Base-by-base conservation (phyloP, 2,113 vertebrate genomes). In the Lethenteron reissneri region DNA sequence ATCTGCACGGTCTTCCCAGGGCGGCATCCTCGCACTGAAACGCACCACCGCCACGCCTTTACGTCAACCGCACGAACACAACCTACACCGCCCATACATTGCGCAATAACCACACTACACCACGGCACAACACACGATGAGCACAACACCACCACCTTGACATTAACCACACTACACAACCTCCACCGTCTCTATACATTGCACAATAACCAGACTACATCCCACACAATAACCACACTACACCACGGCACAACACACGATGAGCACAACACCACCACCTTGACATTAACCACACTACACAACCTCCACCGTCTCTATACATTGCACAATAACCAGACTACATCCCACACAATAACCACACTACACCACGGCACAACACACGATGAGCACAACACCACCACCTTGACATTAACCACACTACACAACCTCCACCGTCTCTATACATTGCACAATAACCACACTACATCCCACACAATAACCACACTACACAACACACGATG, bases 1-100 rank as follows among this genome's bases (percentile, higher is more conserved):
- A 95, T 95, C 81, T 95, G 90, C 58, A 95, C 90, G 1, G 87
- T 87, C 81, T 92, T 95, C 74, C 90, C 90, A 56, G 90, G 89
- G 71, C 88, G 88, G 82, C 90, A 92, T 88, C 90, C 90, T 83
- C 89, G 82, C 75, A 92, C 90, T 92, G 80, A 71, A 72, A 80
- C 25, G 73, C 58, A 78, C 69, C 74, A 57, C 60, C 14, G 17
- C 17, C 60, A 64, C 60, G 7, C 60, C 14, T 19, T 15, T 19
- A 64, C 60, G 17, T 19, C 60, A 19, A 64, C 17, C 60, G 8
- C 6, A 64, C 60, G 2, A 15, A 64, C 60, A 8, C 60, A 64
- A 14, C 3, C 60, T 15, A 6, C 14, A 19, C 17, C 60, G 17
- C 6, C 14, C 60, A 64, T 19, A 14, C 14, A 64, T 64, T 19